Evolutionary conservation across 2,113 vertebrate species (phyloP), one percentile per base, ranked within the genome.

Genomic region (Nymphicus hollandicus): DNA sequence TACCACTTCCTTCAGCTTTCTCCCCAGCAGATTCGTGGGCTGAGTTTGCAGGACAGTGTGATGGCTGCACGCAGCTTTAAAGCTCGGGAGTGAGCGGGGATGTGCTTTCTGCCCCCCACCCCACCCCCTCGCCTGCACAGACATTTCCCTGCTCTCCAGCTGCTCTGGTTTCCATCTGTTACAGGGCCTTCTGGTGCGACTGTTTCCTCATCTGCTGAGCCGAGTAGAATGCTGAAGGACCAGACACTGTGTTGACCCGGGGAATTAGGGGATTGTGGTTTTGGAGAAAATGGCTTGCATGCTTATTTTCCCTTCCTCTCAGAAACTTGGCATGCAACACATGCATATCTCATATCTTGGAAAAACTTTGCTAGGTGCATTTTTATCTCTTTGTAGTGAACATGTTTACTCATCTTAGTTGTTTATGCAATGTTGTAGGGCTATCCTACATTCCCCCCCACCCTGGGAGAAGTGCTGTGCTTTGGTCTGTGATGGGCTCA

Each of bases 81-180:
- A 88, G 83, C 92, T 81, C 0, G 0, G 63, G 73, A 94, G 86
- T 4, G 73, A 94, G 86, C 1, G 1, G 84, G 85, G 94, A 46
- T 64, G 77, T 91, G 86, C 83, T 88, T 74, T 93, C 64, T 93
- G 83, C 94, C 91, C 91, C 91, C 81, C 83, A 74, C 87, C 77
- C 72, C 60, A 91, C 88, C 86, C 93, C 89, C 91, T 90, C 72
- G 1, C 70, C 72, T 68, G 0, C 78, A 76, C 94, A 95, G 94
- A 91, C 89, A 88, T 94, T 97, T 94, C 70, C 92, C 95, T 96
- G 94, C 88, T 96, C 91, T 86, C 93, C 96, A 97, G 96, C 96
- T 96, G 95, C 95, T 97, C 96, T 95, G 96, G 73, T 93, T 96
- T 96, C 96, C 96, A 97, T 96, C 96, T 96, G 96, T 95, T 95